Conservation (phyloP, 2,113 vertebrate genomes). For the Campylomormyrus tamandua region DNA sequence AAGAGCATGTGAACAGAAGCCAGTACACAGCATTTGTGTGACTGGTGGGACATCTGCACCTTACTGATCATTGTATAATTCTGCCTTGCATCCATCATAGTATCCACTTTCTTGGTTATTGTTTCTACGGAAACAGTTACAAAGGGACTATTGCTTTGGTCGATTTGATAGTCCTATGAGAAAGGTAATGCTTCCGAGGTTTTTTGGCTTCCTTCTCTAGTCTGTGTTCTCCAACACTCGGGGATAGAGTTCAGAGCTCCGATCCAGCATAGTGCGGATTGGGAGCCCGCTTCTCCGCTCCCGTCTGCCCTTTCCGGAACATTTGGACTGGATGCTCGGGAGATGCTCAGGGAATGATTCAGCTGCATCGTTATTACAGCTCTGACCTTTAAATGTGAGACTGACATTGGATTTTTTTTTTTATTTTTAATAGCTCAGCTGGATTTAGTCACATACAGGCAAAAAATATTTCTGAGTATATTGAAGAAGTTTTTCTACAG, state of each 20-base stretch:
- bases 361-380: constrained; percentile 38
- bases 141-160: constrained; percentile 43
- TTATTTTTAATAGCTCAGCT: constrained; percentile 43
- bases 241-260: not conserved
- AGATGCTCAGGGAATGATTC: constrained; percentile 31
- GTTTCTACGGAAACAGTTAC: constrained; percentile 62
- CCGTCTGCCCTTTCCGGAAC: constrained; percentile 13
- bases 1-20: constrained; percentile 1
- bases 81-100: constrained; percentile 10
- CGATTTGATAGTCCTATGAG: constrained; percentile 17
- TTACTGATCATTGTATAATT: not conserved
- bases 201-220: constrained; percentile 18
- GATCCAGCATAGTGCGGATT: not conserved
- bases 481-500: constrained; percentile 15
- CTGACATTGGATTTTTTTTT: constrained; percentile 35
- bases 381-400: constrained; percentile 46
- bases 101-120: constrained; percentile 33
- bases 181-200: constrained; percentile 24
- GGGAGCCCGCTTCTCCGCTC: constrained; percentile 15
- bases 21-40: not conserved
- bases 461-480: constrained; percentile 31
- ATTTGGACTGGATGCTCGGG: constrained; percentile 25
- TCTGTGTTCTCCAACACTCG: not conserved
- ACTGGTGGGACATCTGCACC: not conserved
- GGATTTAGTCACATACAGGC: constrained; percentile 29